Base-by-base conservation (phyloP, 2,797 vertebrate species). In the Astyanax mexicanus region DNA sequence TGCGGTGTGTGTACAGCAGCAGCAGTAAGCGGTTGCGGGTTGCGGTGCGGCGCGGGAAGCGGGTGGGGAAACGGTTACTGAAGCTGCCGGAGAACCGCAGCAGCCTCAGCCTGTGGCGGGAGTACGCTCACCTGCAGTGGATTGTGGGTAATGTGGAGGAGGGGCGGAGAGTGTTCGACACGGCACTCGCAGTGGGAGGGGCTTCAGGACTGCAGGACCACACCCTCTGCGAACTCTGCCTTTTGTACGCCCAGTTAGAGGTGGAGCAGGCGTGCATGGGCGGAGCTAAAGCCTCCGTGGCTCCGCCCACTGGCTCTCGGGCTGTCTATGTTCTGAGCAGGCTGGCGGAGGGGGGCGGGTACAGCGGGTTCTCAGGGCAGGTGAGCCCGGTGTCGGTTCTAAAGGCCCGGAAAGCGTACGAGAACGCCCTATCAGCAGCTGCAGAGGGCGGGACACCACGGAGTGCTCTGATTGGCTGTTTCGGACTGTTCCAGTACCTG, bases 71-170 rank as follows among this genome's bases (percentile, higher is more conserved):
- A 86, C 92, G 87, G n/a, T 93, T 99, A 49, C 96, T 99, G n/a
- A 98, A 98, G 86, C 95, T 96, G 82, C 83, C 93, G 0, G 94
- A 95, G 25, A 98, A 96, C 89, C 89, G 96, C 72, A 95, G 93
- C 1, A 85, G 92, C 0, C 77, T 98, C 80, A 88, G 88, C 42
- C 91, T 99, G 37, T 99, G 98, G 97, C 92, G 89, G 72, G 93
- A 96, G 65, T 99, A 96, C 1, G 97, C 94, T 15, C 93, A 97
- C 77, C 83, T 99, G 32, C 98, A 99, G 77, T 99, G 97, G 98
- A 73, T 98, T 54, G 93, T 99, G 29, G 95, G 95, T 6, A 98
- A 98, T 84, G 79, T 78, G 0, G 96, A 96, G 0, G 97, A 98
- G 44, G 93, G 96, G 60, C 92, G 95, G 40, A 97, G 96, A 81